Conservation (phyloP, 2,888 invertebrate genomes). For the Linnaemya vulpina region DNA sequence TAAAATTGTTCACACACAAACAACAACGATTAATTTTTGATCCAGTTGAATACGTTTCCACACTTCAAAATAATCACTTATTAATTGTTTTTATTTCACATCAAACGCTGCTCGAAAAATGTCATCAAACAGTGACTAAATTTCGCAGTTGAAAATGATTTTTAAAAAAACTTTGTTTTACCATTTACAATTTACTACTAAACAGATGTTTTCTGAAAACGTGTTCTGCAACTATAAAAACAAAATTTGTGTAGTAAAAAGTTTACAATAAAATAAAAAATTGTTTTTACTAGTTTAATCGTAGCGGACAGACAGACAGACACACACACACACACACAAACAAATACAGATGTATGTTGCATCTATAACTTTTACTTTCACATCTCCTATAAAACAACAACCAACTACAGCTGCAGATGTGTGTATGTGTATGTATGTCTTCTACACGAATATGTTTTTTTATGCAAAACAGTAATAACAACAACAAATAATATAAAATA, state of each 20-base stretch:
- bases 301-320: too few relatives aligned
- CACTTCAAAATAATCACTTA: too few relatives aligned
- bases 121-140: neutral
- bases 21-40: too few relatives aligned
- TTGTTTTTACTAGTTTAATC: slow-evolving; percentile 11
- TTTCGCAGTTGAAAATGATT: neutral
- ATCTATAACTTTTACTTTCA: slow-evolving; percentile 65
- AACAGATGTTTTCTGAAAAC: slow-evolving; percentile 30
- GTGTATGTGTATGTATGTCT: neutral
- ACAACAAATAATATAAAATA: slow-evolving; percentile 22
- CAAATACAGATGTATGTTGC: neutral
- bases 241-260: slow-evolving; percentile 41
- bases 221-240: neutral
- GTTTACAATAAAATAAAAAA: slow-evolving; percentile 13
- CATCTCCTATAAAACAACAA: slow-evolving; percentile 50
- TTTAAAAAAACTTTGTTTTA: neutral
- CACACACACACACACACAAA: too few relatives aligned
- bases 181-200: slow-evolving; percentile 5
- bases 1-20: too few relatives aligned
- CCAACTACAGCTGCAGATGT: slow-evolving; percentile 42
- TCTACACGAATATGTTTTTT: neutral
- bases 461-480: neutral
- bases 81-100: too few relatives aligned
- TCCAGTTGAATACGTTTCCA: neutral
- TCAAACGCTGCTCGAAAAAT: too few relatives aligned